A percentile compares a stretch with the other conserved stretches of the same genome.
phyloP scores from a whole-genome alignment of 2,113 vertebrate genomes.

The Nycticebus coucang region DNA sequence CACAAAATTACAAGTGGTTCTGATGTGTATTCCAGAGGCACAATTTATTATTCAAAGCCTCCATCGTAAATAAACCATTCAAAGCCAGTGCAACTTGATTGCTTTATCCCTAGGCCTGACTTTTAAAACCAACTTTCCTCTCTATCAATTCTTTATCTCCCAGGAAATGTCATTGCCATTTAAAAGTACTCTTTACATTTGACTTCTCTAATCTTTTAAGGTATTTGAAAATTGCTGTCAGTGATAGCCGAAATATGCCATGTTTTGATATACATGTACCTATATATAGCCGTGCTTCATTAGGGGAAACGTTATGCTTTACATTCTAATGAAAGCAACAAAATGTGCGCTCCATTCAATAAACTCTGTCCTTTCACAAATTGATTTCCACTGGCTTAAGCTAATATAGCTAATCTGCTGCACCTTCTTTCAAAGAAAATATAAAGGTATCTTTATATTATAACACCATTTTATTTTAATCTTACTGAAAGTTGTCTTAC shows the following conservation, averaged over 20 bases:
- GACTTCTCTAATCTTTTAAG: slow-evolving; percentile 56
- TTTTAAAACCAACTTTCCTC: slow-evolving; percentile 56
- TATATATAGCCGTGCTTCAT: not conserved
- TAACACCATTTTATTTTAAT: slow-evolving; percentile 23
- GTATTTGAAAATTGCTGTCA: slow-evolving; percentile 60
- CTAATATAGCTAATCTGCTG: slow-evolving; percentile 1
- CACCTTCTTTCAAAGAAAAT: slow-evolving; percentile 18
- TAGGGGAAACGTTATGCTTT: slow-evolving; percentile 12
- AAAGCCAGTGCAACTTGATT: not conserved
- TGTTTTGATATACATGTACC: not conserved
- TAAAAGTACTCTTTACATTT: slow-evolving; percentile 58
- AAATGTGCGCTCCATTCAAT: not conserved
- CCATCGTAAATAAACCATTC: not conserved
- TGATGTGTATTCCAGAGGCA: not conserved
- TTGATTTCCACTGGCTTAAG: slow-evolving; percentile 42
- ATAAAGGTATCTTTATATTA: not conserved
- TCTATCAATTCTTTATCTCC: slow-evolving; percentile 39
- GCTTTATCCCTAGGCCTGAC: slow-evolving; percentile 14
- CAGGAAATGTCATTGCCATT: slow-evolving; percentile 39
- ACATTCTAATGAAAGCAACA: slow-evolving; percentile 36
- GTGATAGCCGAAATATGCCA: slow-evolving; percentile 44
- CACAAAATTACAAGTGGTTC: slow-evolving; percentile 7
- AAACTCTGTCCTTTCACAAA: slow-evolving; percentile 27
- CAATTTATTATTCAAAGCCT: slow-evolving; percentile 45
- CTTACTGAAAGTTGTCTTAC: not conserved